Evolutionary conservation across 2,797 vertebrate genomes (phyloP).

Genomic region (Botia kubotai): DNA sequence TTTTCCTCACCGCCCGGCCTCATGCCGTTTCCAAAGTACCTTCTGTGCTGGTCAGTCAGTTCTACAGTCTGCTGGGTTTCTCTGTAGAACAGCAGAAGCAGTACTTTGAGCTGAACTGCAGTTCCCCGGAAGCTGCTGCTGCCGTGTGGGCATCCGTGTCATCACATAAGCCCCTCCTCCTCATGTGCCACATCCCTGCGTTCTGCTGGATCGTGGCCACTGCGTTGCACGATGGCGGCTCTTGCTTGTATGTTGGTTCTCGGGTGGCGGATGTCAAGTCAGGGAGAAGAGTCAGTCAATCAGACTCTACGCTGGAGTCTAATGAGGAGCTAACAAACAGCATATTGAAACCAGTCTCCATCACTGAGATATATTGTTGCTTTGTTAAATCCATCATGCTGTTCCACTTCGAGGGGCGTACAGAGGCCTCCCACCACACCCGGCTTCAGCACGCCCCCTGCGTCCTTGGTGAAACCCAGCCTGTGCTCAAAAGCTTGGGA

Average conservation of each 20-base stretch:
- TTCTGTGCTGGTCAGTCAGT: conserved; percentile 53
- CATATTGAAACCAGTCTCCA: conserved; percentile 45
- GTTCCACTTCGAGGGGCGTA: conserved; percentile 60
- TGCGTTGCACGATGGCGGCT: conserved; percentile 54
- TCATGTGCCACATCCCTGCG: conserved; percentile 69
- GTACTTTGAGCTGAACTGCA: conserved; percentile 60
- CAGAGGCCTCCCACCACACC: conserved; percentile 52
- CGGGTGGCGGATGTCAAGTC: neutral
- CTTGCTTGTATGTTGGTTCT: conserved; percentile 41
- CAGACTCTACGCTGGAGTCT: neutral
- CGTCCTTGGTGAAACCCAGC: conserved; percentile 52
- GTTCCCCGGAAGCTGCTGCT: conserved; percentile 38
- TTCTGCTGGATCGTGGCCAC: conserved; percentile 69
- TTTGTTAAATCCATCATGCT: conserved; percentile 66
- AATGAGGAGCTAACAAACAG: neutral
- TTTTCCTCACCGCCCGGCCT: conserved; percentile 65
- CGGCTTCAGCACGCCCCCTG: conserved; percentile 63
- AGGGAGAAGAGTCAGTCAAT: neutral
- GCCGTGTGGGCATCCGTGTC: conserved; percentile 60
- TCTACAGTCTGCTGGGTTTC: conserved; percentile 64
- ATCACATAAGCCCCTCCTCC: conserved; percentile 60
- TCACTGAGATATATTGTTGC: conserved; percentile 68
- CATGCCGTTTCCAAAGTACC: conserved; percentile 64
- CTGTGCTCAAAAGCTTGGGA: conserved; percentile 56
- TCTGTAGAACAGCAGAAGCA: conserved; percentile 61